These are phyloP conservation scores for Andrena trimmerana DNA, from an alignment of 2,888 invertebrate genomes.

Conservation along the genomic window DNA sequence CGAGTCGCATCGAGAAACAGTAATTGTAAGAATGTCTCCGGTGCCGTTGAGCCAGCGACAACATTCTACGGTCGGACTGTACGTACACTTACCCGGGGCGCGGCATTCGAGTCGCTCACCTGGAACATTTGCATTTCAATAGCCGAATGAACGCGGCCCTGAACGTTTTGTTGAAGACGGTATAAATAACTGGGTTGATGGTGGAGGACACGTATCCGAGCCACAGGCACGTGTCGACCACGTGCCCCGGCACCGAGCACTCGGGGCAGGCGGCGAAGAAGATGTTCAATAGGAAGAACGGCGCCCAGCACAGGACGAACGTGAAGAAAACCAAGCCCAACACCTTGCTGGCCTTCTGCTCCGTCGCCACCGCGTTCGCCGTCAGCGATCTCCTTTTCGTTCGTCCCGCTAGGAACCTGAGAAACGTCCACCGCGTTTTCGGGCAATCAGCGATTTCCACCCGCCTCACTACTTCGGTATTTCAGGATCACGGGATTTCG, in stretches of 20 bases:
- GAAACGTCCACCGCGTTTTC: neutral
- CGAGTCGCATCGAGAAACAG: slow-evolving; percentile 6
- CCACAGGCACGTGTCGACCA: slow-evolving; percentile 95
- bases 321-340: slow-evolving; percentile 96
- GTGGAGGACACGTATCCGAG: slow-evolving; percentile 96
- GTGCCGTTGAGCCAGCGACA: too few species aligned
- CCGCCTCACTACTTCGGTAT: neutral
- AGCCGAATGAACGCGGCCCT: slow-evolving; percentile 93
- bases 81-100: neutral
- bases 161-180: slow-evolving; percentile 96
- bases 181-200: slow-evolving; percentile 97
- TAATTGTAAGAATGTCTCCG: neutral
- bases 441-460: neutral
- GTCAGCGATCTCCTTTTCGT: slow-evolving; percentile 90
- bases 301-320: slow-evolving; percentile 97
- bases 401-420: slow-evolving; percentile 89
- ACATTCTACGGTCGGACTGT: too few species aligned
- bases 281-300: slow-evolving; percentile 96
- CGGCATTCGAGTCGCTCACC: slow-evolving; percentile 85
- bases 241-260: slow-evolving; percentile 91
- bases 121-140: slow-evolving; percentile 91
- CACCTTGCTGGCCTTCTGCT: slow-evolving; percentile 98
- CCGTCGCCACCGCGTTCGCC: slow-evolving; percentile 94
- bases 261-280: slow-evolving; percentile 93
- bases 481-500: neutral